A percentile compares a stretch with the other conserved stretches of the same genome.
These are phyloP conservation scores for Cabera pusaria DNA, from an alignment of 2,888 invertebrate genomes.

Conservation along the genomic window DNA sequence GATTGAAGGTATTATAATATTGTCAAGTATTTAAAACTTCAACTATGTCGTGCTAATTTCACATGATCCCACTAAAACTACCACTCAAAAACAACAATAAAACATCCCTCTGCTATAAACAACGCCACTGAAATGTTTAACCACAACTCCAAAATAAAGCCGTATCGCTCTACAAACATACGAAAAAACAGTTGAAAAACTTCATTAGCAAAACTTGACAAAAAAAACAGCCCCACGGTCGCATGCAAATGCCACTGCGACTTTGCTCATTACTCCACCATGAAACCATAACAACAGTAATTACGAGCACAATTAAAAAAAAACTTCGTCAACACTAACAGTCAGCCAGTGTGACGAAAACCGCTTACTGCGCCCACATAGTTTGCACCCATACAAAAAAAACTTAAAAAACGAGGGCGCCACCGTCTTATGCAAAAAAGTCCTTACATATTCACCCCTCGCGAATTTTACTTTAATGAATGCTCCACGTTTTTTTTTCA, in stretches of 20 bases:
- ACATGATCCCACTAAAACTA: conserved; percentile 48
- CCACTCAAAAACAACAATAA: conserved; percentile 63
- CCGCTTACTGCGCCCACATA: conserved; percentile 80
- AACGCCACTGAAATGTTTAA: conserved; percentile 76
- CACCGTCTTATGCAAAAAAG: conserved; percentile 82
- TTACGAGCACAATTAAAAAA: conserved; percentile 80
- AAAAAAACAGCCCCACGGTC: conserved; percentile 69
- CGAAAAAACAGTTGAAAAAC: conserved; percentile 68
- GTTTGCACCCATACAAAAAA: conserved; percentile 73
- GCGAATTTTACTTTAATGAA: conserved; percentile 81
- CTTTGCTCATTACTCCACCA: conserved; percentile 73
- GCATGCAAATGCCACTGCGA: conserved; percentile 78
- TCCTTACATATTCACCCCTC: conserved; percentile 82
- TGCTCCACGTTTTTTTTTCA: conserved; percentile 73
- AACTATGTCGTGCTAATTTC: conserved; percentile 46
- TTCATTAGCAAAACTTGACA: conserved; percentile 68
- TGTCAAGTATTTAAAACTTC: conserved; percentile 13
- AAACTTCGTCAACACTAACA: conserved; percentile 69
- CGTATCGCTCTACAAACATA: conserved; percentile 66
- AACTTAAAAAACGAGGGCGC: conserved; percentile 70
- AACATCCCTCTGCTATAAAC: conserved; percentile 71
- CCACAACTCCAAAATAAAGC: conserved; percentile 76
- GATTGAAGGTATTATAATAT: conserved; percentile 5
- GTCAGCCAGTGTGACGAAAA: conserved; percentile 78
- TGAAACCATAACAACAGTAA: conserved; percentile 80